These are phyloP conservation scores for Paracanthobrama guichenoti DNA, from an alignment of 2,113 vertebrate species.

Conservation along the genomic window DNA sequence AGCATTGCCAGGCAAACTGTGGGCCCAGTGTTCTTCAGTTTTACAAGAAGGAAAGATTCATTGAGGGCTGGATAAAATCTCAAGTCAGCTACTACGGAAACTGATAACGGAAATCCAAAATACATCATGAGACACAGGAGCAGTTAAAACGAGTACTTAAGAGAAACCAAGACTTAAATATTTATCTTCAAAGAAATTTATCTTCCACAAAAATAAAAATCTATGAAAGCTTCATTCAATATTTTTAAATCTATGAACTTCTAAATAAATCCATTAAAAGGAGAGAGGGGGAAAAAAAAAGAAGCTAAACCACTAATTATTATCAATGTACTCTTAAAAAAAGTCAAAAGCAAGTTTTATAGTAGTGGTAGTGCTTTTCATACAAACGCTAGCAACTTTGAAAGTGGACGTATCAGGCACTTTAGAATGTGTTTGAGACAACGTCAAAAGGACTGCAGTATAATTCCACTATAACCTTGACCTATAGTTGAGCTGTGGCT, in stretches of 20 bases:
- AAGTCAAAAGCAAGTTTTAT: background rate
- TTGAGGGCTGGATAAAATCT: background rate
- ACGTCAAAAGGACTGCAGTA: conserved; percentile 28
- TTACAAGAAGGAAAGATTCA: conserved; percentile 5
- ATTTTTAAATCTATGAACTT: conserved; percentile 12
- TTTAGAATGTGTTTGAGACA: conserved; percentile 38
- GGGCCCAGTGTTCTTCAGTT: conserved; percentile 9
- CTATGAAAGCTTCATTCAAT: background rate
- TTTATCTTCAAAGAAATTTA: background rate
- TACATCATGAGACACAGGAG: background rate
- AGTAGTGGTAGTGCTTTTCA: conserved; percentile 33
- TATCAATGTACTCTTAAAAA: conserved; percentile 1
- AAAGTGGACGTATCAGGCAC: conserved; percentile 54
- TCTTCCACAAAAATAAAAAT: background rate
- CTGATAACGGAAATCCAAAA: conserved; percentile 10
- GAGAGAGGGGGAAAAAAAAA: no score
- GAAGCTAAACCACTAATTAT: conserved; percentile 5
- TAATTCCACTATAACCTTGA: conserved; percentile 32
- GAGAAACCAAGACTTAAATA: background rate
- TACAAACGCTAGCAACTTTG: conserved; percentile 39
- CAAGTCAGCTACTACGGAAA: background rate
- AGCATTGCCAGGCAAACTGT: conserved; percentile 22
- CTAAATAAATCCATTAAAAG: conserved; percentile 36
- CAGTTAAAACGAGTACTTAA: background rate
- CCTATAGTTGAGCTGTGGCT: conserved; percentile 15